Percentiles rank a stretch among this genome's conserved stretches.
Conservation (phyloP, 2,888 invertebrate species). For the Globia sparganii region DNA sequence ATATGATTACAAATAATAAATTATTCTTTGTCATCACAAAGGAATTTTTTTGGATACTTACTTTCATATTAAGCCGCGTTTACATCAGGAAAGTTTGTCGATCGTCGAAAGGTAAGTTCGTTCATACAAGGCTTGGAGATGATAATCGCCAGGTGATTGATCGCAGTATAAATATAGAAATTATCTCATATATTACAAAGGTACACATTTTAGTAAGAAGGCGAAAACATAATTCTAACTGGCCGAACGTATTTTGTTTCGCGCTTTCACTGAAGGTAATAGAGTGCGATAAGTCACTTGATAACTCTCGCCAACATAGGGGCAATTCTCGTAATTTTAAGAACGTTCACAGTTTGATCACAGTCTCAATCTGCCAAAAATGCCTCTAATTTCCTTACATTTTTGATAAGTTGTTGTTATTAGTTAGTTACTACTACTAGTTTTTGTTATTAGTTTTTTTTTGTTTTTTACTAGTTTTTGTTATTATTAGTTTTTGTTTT, state of each 20-base stretch:
- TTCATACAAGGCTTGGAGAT: too few relatives aligned
- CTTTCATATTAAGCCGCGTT: constrained; percentile 12
- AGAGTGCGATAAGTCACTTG: not conserved
- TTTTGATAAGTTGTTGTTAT: not conserved
- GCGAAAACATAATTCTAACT: not conserved
- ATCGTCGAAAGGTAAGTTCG: not conserved
- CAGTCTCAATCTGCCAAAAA: not conserved
- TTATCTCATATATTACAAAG: not conserved
- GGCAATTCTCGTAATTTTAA: not conserved
- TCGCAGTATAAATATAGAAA: not conserved
- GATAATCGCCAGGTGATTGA: not conserved
- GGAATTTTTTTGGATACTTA: not conserved
- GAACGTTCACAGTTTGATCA: not conserved
- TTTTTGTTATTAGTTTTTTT: too few relatives aligned
- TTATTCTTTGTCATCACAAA: constrained; percentile 14
- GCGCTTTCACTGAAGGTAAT: not conserved
- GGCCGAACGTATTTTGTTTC: not conserved
- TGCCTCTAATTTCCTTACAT: not conserved
- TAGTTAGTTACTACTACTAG: too few relatives aligned
- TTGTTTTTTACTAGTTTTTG: too few relatives aligned
- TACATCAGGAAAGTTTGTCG: not conserved
- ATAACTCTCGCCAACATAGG: not conserved
- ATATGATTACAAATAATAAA: constrained; percentile 3
- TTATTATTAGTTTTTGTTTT: too few relatives aligned
- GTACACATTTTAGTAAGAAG: not conserved